These are phyloP conservation scores for Mesaphorura yosii DNA, from an alignment of 1,140 invertebrate genomes.

Conservation along the genomic window DNA sequence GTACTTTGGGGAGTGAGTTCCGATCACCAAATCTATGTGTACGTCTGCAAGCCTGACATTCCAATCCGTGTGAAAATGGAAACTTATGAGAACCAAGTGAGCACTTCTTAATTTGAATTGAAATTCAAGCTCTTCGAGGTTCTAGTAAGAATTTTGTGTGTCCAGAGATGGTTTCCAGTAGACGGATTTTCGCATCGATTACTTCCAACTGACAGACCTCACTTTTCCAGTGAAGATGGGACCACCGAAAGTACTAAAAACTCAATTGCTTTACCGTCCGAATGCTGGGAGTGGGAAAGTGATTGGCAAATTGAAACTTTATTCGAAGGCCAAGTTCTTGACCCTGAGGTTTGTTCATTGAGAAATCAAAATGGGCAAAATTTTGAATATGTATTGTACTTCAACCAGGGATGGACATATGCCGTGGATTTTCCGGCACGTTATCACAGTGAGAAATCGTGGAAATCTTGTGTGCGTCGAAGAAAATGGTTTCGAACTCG, in stretches of 20 bases:
- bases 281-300: constrained; percentile 88
- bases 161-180: constrained; percentile 72
- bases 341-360: constrained; percentile 52
- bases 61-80: constrained; percentile 80
- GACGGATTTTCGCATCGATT: constrained; percentile 70
- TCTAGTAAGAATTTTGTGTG: too few species aligned
- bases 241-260: constrained; percentile 60
- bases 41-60: constrained; percentile 74
- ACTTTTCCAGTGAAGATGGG: constrained; percentile 73
- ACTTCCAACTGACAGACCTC: constrained; percentile 71
- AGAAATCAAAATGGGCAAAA: not conserved
- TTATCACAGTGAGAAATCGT: constrained; percentile 69
- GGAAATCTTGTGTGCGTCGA: constrained; percentile 80
- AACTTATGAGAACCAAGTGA: constrained; percentile 80
- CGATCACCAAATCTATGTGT: constrained; percentile 80
- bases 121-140: not conserved
- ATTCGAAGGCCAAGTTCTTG: constrained; percentile 70
- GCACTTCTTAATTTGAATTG: constrained; percentile 10
- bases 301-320: constrained; percentile 82
- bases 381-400: constrained; percentile 2
- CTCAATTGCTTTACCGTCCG: constrained; percentile 69
- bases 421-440: constrained; percentile 79
- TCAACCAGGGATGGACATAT: constrained; percentile 73
- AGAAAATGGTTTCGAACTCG: constrained; percentile 79
- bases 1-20: constrained; percentile 84